Percentiles rank a stretch among this genome's conserved stretches.
phyloP scores from a whole-genome alignment of 2,888 invertebrate genomes.

The Bembecia ichneumoniformis region DNA sequence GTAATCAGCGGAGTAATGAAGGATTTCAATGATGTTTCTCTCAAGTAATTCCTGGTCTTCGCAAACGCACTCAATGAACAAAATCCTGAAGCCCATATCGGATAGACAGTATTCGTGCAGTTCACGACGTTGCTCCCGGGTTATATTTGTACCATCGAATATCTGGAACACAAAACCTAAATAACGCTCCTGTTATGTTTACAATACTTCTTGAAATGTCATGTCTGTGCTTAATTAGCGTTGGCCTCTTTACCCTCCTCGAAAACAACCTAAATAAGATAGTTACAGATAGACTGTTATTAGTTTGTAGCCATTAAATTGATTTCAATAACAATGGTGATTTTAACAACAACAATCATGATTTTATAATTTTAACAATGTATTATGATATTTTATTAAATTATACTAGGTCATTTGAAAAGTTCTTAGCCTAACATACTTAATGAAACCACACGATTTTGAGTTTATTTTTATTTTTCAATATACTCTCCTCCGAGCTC shows the following conservation, averaged over 20 bases:
- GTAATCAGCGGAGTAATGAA: conserved; percentile 91
- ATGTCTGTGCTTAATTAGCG: not conserved
- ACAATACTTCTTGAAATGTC: not conserved
- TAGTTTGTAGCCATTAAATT: no score
- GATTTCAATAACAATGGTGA: no score
- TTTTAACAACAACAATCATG: no score
- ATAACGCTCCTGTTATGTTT: not conserved
- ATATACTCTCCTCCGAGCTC: no score
- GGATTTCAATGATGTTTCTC: conserved; percentile 77
- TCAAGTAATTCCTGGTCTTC: conserved; percentile 76
- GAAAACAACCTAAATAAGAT: not conserved
- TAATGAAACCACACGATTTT: no score
- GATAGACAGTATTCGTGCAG: conserved; percentile 80
- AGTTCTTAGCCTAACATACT: no score
- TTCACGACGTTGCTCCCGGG: conserved; percentile 83
- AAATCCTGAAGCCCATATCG: conserved; percentile 84
- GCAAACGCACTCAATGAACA: conserved; percentile 94
- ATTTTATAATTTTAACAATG: no score
- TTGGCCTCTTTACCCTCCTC: not conserved
- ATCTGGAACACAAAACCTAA: conserved; percentile 73
- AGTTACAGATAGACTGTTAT: not conserved
- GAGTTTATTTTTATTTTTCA: no score
- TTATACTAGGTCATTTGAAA: no score
- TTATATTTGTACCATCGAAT: conserved; percentile 94
- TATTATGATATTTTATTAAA: no score